Evolutionary conservation across 1,140 invertebrate species (phyloP).

Genomic region (Papilio helenus): DNA sequence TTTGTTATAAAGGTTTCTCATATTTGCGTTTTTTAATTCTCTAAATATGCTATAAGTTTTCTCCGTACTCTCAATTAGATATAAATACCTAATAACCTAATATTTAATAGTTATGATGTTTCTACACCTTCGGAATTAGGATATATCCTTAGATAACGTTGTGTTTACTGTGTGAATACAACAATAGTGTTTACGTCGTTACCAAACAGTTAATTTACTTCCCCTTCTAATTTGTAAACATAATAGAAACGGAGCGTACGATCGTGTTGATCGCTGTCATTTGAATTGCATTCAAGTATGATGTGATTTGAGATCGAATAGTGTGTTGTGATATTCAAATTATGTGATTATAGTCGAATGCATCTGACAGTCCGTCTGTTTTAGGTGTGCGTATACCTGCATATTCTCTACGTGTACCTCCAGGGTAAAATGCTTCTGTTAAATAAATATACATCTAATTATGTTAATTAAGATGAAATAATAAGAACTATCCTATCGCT

Average conservation of each 20-base stretch:
- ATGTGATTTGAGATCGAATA: slow-evolving; percentile 61
- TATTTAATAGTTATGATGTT: background rate
- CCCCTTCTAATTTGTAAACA: slow-evolving; percentile 24
- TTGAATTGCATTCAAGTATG: slow-evolving; percentile 66
- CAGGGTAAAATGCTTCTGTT: background rate
- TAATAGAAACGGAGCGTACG: slow-evolving; percentile 19
- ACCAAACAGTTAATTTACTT: slow-evolving; percentile 18
- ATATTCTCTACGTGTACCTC: background rate
- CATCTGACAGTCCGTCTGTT: slow-evolving; percentile 5
- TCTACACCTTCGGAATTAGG: background rate
- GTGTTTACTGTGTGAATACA: slow-evolving; percentile 16
- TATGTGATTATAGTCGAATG: slow-evolving; percentile 58
- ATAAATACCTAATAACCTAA: no score
- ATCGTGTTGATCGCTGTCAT: slow-evolving; percentile 50
- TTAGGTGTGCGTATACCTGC: background rate
- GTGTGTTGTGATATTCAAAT: slow-evolving; percentile 75
- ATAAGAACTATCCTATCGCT: slow-evolving; percentile 45
- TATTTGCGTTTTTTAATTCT: background rate
- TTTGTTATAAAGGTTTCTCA: background rate
- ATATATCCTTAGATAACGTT: background rate
- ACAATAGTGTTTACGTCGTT: background rate
- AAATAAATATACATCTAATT: background rate
- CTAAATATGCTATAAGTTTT: no score
- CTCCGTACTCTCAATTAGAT: no score
- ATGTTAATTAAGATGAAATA: background rate